phyloP scores from a whole-genome alignment of 2,797 vertebrate species.

The Huso huso region DNA sequence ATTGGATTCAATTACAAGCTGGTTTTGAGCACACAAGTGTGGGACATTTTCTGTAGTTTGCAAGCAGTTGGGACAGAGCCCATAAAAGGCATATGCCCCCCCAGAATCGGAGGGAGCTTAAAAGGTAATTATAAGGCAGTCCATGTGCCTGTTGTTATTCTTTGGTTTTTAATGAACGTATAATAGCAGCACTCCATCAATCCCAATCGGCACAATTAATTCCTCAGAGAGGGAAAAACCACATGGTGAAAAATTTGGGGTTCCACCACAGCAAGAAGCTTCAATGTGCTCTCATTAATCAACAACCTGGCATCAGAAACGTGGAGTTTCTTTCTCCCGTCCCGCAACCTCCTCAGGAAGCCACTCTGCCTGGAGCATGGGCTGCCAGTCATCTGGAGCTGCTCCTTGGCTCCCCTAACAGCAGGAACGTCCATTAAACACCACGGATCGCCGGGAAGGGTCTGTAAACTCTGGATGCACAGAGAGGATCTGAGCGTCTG shows the following conservation, averaged over 20 bases:
- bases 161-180: slow-evolving; percentile 21
- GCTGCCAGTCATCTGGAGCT: slow-evolving; percentile 72
- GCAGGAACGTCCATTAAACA: slow-evolving; percentile 67
- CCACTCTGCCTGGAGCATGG: slow-evolving; percentile 52
- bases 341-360: slow-evolving; percentile 59
- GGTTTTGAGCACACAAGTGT: background rate
- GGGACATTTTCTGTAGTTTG: background rate
- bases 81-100: background rate
- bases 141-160: slow-evolving; percentile 15
- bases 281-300: slow-evolving; percentile 65
- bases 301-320: slow-evolving; percentile 57
- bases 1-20: slow-evolving; percentile 1
- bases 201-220: slow-evolving; percentile 8
- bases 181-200: slow-evolving; percentile 17
- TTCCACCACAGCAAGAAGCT: slow-evolving; percentile 58
- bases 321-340: slow-evolving; percentile 39
- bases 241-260: slow-evolving; percentile 26
- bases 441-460: slow-evolving; percentile 67
- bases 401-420: slow-evolving; percentile 60
- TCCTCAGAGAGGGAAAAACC: slow-evolving; percentile 17
- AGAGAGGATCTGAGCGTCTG: slow-evolving; percentile 36
- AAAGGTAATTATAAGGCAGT: slow-evolving; percentile 19
- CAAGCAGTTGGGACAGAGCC: background rate
- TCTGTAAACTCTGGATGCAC: slow-evolving; percentile 54
- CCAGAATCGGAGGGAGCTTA: background rate